Evolutionary conservation across 1,140 invertebrate species (phyloP).

Genomic region (Armadillidium nasatum): DNA sequence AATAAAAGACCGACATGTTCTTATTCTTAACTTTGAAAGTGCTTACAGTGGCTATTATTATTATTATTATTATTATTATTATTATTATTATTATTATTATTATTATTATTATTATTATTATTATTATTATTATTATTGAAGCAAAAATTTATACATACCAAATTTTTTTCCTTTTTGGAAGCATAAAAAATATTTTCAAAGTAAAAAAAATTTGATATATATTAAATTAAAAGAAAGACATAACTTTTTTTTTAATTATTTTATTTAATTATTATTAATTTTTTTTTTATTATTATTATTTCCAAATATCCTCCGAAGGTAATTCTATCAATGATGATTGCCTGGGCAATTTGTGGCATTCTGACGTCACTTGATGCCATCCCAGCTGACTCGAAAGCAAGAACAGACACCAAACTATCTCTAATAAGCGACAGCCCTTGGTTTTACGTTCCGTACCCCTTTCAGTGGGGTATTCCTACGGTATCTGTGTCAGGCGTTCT

Average conservation of each 20-base stretch:
- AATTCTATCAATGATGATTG: conserved; percentile 68
- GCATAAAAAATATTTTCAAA: no score
- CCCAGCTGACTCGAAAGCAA: conserved; percentile 62
- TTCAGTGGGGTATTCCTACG: conserved; percentile 77
- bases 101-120: conserved; percentile 6
- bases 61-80: not conserved
- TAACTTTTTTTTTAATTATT: no score
- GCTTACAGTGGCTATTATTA: not conserved
- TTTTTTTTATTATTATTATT: no score
- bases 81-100: conserved; percentile 1
- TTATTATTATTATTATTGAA: conserved; percentile 7
- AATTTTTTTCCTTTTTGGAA: no score
- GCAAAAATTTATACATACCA: no score
- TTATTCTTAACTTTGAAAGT: no score
- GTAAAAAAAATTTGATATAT: not conserved
- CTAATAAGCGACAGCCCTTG: conserved; percentile 22
- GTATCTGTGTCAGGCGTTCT: conserved; percentile 68
- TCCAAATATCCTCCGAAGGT: conserved; percentile 55
- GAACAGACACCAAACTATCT: conserved; percentile 68
- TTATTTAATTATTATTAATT: no score
- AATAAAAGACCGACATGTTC: no score
- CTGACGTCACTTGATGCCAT: conserved; percentile 65
- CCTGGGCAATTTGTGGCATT: conserved; percentile 72
- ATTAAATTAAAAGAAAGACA: no score
- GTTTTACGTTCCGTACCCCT: conserved; percentile 18